Base-by-base conservation (phyloP, 2,888 invertebrate genomes). In the Sinhomidia bicolor region DNA sequence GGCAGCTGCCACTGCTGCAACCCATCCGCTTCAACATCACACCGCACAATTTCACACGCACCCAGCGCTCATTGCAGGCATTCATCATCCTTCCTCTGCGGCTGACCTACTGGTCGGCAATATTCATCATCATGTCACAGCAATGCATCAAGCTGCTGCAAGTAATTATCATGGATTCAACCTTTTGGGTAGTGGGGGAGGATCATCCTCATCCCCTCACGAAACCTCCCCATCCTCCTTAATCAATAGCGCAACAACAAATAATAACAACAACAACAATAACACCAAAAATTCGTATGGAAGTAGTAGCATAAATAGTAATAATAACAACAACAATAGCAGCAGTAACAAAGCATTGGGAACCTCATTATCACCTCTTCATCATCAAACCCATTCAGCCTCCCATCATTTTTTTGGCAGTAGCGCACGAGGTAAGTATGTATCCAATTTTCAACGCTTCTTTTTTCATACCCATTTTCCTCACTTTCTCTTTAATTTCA, bases 401-500 rank as follows among this genome's bases (percentile, higher is more conserved):
- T 57, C 74, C 20, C 85, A 85, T 68, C 87, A 85, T 47, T 81
- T 87, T 23, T 87, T 87, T 62, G 87, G 87, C 5, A 81, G 86
- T 23, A 86, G 87, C 36, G 60, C 87, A n/a, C 81, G 87, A 60
- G 87, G 87, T 87, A 87, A 87, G 87, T 36, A 17, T 44, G 5
- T 20, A 41, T n/a, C n/a, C n/a, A n/a, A n/a, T n/a, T n/a, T n/a
- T n/a, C n/a, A n/a, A n/a, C n/a, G n/a, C n/a, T n/a, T n/a, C n/a
- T n/a, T n/a, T n/a, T n/a, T n/a, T n/a, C n/a, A n/a, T n/a, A n/a
- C n/a, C n/a, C n/a, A n/a, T n/a, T n/a, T n/a, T 47, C 12, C 47
- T 2, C 47, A 2, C 10, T 47, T 47, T 12, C 47, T 12, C 14
- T 47, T 14, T 47, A 29, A 47, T 17, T 54, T 9, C 17, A 41